These are phyloP conservation scores for Glomeris marginata DNA, from an alignment of 2,888 invertebrate genomes.

Conservation along the genomic window DNA sequence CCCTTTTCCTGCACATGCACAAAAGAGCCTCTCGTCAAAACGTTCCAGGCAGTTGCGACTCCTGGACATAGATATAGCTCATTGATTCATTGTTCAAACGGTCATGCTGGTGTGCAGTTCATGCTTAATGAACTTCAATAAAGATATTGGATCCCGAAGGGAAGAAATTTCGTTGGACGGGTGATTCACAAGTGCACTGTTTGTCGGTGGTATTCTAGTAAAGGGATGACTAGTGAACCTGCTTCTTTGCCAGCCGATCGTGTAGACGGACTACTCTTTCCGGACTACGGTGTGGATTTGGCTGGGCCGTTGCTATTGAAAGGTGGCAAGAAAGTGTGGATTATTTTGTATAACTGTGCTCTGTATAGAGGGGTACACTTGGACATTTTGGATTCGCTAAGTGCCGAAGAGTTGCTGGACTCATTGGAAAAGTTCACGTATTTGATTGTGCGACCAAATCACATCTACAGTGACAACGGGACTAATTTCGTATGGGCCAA, in stretches of 20 bases:
- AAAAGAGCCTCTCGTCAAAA: too few relatives aligned
- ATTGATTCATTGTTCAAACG: too few relatives aligned
- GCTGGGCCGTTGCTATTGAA: conserved; percentile 26
- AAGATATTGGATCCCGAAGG: conserved; percentile 3
- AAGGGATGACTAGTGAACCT: not conserved
- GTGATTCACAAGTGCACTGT: not conserved
- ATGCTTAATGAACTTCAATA: conserved; percentile 4
- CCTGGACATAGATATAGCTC: too few relatives aligned
- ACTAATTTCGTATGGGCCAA: conserved; percentile 27
- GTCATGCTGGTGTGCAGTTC: conserved; percentile 8
- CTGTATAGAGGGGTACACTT: conserved; percentile 28
- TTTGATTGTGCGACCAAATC: conserved; percentile 23
- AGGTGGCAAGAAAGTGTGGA: conserved; percentile 22
- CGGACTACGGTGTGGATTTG: conserved; percentile 24
- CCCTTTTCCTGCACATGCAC: too few relatives aligned
- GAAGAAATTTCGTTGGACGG: not conserved
- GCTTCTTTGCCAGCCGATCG: conserved; percentile 22
- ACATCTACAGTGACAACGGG: conserved; percentile 29
- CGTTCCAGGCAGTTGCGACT: too few relatives aligned
- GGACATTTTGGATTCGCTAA: conserved; percentile 24
- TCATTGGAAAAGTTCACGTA: conserved; percentile 25
- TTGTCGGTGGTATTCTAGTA: conserved; percentile 1
- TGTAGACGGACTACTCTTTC: conserved; percentile 22
- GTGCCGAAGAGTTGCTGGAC: conserved; percentile 23
- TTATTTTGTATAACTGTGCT: conserved; percentile 29